Evolutionary conservation across 2,888 invertebrate species (phyloP), one percentile per base, ranked within the genome.

Genomic region (Rugalucina vietnamica): DNA sequence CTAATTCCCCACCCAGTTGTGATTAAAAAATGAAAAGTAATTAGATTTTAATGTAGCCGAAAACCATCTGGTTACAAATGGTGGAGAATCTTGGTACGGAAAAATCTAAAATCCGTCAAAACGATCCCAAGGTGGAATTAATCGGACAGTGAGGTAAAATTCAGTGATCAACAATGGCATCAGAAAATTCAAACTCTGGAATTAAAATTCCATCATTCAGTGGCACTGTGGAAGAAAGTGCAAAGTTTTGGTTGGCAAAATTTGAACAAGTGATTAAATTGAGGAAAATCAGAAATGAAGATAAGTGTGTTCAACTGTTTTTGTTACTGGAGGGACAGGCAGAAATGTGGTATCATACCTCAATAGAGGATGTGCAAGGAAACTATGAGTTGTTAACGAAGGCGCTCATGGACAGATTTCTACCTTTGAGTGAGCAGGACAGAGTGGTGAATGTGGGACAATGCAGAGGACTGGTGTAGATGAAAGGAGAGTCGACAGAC

Each of bases 331-430:
- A 32, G 21, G 69, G 69, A 5, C 34, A 69, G 21, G 69, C 69
- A 24, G 69, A 69, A 21, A 34, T 36, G 27, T 77, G 77, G 77
- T 77, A 29, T 36, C 29, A 43, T 1, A 70, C 34, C 8, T n/a
- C 70, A 34, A 71, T 14, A 21, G 54, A 37, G 54, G 32, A 78
- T 24, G 27, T 70, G 0, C 43, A 71, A 29, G 24, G 24, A 1
- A 29, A 27, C 29, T 78, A 36, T 54, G 37, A 71, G 24, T 8
- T 27, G 1, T 54, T 78, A 27, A 78, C 24, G 54, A 32, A 14
- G 4, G 27, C 32, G 3, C 71, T 78, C 54, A 1, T 71, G 4
- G 54, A 34, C 0, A 50, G 78, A 37, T 78, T 78, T 57, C 24
- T 34, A 5, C 21, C 39, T 32, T n/a, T n/a, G n/a, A 29, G 10